Base-by-base conservation (phyloP, 2,113 vertebrate genomes). In the Poeciliopsis retropinna region DNA sequence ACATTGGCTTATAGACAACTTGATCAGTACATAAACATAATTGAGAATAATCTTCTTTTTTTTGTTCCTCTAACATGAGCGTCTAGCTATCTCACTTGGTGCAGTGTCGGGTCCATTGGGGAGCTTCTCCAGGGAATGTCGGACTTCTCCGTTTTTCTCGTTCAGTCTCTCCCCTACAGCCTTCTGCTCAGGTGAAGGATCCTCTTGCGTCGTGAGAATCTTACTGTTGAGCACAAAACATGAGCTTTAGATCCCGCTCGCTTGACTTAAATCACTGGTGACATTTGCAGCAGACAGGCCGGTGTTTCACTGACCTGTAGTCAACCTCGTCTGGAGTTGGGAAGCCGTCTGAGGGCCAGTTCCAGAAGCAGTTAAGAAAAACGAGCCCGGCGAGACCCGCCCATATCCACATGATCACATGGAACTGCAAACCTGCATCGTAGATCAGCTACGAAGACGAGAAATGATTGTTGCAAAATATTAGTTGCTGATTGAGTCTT, bases 311-410 rank as follows among this genome's bases (percentile, higher is more conserved):
- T 93, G 41, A 97, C 96, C 83, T 95, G 87, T 95, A 95, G 80
- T 91, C 91, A 1, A 94, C 90, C 79, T 97, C 96, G n/a, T 97
- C 95, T 0, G 96, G 95, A 0, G 95, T 94, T 0, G 94, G 95
- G 79, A 98, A 97, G 41, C 94, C 84, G 75, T 96, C 94, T 0
- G 2, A n/a, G 0, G 97, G 97, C 97, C 97, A 98, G 91, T 97
- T 97, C 54, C 97, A 22, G 64, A 95, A 93, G 73, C 97, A 97
- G 90, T 98, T 98, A 63, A 94, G 60, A 80, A 95, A 97, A 77
- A 97, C 95, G 25, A 95, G 88, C 29, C 91, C 90, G 6, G 96
- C 96, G 8, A 98, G 92, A 32, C 89, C 94, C 0, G 95, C 85
- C 97, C 97, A 98, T 32, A 86, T 72, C 90, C 95, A 95, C 97